These are phyloP conservation scores for Polydesmus complanatus DNA, from an alignment of 2,888 invertebrate species.

Conservation along the genomic window DNA sequence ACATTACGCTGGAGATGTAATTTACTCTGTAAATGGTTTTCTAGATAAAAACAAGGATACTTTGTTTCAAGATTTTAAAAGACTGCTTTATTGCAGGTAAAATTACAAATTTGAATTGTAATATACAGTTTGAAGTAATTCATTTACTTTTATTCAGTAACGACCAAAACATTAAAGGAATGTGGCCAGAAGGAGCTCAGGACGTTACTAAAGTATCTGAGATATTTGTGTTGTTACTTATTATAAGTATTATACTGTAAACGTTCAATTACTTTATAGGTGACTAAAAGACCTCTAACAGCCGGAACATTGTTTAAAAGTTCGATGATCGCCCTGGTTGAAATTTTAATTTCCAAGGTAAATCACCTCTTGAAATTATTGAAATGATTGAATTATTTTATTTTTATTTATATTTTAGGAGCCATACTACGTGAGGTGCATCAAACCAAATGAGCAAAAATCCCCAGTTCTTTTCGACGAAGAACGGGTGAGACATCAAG, in stretches of 20 bases:
- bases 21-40: conserved; percentile 77
- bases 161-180: conserved; percentile 50
- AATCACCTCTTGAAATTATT: too few species aligned
- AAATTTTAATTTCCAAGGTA: conserved; percentile 67
- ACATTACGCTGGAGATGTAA: conserved; percentile 95
- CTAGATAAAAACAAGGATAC: conserved; percentile 96
- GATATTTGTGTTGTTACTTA: background rate
- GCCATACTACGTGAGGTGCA: conserved; percentile 91
- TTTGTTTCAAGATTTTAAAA: conserved; percentile 90
- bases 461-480: conserved; percentile 72
- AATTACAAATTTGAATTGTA: background rate
- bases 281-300: conserved; percentile 85
- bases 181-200: conserved; percentile 96
- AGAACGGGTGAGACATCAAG: conserved; percentile 48
- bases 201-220: conserved; percentile 58
- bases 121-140: background rate
- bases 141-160: conserved; percentile 17
- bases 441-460: conserved; percentile 93
- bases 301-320: conserved; percentile 89
- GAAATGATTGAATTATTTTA: background rate
- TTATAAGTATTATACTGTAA: conserved; percentile 1
- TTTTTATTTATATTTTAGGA: conserved; percentile 37
- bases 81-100: conserved; percentile 60
- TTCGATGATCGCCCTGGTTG: conserved; percentile 80
- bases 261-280: conserved; percentile 40